Conservation (phyloP, 2,113 vertebrate species). For the Oreochromis spilurus region DNA sequence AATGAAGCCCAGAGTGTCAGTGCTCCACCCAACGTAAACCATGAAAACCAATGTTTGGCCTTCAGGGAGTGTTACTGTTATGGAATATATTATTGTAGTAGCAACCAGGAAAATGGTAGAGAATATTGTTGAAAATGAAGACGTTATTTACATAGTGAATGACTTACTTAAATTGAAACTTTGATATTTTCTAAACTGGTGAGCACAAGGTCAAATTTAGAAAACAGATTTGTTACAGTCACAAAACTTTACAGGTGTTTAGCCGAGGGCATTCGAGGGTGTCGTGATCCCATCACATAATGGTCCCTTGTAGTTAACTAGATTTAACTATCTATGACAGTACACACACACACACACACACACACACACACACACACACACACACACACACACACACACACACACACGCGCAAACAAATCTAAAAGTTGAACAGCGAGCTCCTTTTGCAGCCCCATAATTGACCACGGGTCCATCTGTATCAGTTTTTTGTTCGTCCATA, state of each 20-base stretch:
- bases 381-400: background rate
- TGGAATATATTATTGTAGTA: background rate
- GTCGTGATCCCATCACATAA: background rate
- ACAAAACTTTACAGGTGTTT: background rate
- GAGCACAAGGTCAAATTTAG: background rate
- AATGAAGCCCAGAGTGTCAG: too few species aligned
- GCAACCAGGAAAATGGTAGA: background rate
- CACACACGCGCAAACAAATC: background rate
- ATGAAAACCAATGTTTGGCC: background rate
- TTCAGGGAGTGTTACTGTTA: background rate
- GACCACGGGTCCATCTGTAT: background rate
- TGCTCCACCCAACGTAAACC: background rate
- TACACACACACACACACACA: background rate
- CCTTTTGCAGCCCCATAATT: background rate
- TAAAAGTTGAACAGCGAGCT: background rate
- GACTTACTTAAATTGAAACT: background rate
- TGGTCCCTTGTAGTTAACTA: background rate
- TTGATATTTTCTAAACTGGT: background rate
- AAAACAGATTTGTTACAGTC: background rate
- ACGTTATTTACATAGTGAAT: background rate
- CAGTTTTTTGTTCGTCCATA: background rate
- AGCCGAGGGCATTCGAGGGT: background rate
- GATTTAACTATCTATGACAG: background rate
- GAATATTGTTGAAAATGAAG: background rate
- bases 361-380: too few species aligned